Evolutionary conservation across 1,140 invertebrate species (phyloP), one percentile per base, ranked within the genome.

Genomic region (Phthorimaea operculella): DNA sequence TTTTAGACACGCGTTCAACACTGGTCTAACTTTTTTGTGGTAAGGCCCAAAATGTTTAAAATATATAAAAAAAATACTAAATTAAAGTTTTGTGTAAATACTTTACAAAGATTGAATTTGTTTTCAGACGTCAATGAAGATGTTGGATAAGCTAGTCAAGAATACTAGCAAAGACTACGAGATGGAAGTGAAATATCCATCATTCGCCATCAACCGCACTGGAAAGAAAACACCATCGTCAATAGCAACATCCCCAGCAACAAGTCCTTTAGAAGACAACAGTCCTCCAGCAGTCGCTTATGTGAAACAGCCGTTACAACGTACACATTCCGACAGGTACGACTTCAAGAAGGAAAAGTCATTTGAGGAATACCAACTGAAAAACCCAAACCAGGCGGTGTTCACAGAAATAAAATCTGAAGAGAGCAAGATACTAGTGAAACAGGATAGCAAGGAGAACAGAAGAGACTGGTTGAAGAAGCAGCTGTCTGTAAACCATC

Each of bases 171-270:
- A 91, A 10, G 91, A 90, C 68, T 88, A 88, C 47, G 87, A 90
- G 2, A 89, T 91, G 28, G 74, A 91, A 33, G 87, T 91, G 36
- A 92, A 91, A 68, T 90, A 91, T 66, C 90, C 91, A 4, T 87
- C 87, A 61, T 83, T 92, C 44, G 68, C 91, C 12, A 65, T 87
- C 7, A 66, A 87, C 10, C 87, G 83, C 14, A 53, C 12, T 58
- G 15, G 45, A 15, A 50, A 21, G 21, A 61, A 66, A 48, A 58
- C 61, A 49, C 21, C 52, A 28, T 33, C 51, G 34, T 33, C 53
- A 59, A 63, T 54, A 55, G 36, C 58, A 57, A 33, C 58, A 57
- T 47, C 44, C 44, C 48, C 48, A 10, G 11, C 8, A 4, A 11
- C 14, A 28, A 18, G 17, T 16, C 17, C 17, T 39, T 52, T 47